These are phyloP conservation scores for Anolis sagrei DNA, from an alignment of 2,113 vertebrate species.

Conservation along the genomic window DNA sequence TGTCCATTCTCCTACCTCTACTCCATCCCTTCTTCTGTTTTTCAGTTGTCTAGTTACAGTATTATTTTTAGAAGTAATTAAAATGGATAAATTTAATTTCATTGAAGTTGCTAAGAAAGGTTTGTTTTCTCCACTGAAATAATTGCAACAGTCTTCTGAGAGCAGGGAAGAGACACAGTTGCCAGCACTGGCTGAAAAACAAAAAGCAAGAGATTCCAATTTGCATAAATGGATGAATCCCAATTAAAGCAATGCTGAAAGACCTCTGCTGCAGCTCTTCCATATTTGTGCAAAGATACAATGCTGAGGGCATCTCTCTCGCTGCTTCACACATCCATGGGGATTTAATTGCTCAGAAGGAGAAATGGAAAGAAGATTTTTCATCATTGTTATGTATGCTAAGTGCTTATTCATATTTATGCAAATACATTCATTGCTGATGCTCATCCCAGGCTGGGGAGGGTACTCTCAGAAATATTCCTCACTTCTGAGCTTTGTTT, in stretches of 20 bases:
- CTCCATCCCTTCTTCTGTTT: not conserved
- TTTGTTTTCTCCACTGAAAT: slow-evolving; percentile 11
- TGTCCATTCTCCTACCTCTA: not conserved
- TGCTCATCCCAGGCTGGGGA: not conserved
- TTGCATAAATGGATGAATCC: slow-evolving; percentile 22
- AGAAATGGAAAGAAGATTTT: slow-evolving; percentile 9
- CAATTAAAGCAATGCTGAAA: slow-evolving; percentile 18
- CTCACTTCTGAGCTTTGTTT: not conserved
- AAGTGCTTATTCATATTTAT: not conserved
- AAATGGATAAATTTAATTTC: slow-evolving; percentile 27
- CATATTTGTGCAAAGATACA: slow-evolving; percentile 10
- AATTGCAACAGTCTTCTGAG: not conserved
- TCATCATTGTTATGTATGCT: not conserved
- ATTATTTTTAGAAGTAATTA: slow-evolving; percentile 38
- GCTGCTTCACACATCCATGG: slow-evolving; percentile 9
- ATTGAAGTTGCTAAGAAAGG: slow-evolving; percentile 4
- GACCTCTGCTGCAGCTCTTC: not conserved
- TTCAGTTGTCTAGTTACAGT: slow-evolving; percentile 9
- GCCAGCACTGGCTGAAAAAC: slow-evolving; percentile 18
- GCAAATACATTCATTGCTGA: not conserved
- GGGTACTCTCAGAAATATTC: not conserved
- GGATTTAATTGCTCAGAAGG: not conserved
- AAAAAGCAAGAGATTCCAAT: slow-evolving; percentile 1
- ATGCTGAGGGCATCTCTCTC: not conserved
- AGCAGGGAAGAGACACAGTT: not conserved